These are phyloP conservation scores for Alouatta palliata DNA, from an alignment of 2,113 vertebrate genomes.

Conservation along the genomic window DNA sequence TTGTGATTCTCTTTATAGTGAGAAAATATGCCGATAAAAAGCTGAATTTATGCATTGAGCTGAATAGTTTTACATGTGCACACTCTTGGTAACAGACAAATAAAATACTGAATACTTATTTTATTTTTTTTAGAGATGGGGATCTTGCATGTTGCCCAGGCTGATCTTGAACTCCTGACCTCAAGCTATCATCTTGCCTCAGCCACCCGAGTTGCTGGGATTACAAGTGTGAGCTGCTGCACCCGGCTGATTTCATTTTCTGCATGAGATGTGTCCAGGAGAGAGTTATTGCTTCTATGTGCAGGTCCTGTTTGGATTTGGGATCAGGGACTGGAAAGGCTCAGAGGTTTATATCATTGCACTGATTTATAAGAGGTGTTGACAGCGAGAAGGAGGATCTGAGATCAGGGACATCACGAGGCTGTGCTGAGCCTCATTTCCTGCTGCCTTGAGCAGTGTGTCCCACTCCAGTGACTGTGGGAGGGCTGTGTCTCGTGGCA, in stretches of 20 bases:
- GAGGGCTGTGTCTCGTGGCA: not conserved
- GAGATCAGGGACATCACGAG: fast-evolving
- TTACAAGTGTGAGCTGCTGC: not conserved
- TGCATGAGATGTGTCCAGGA: not conserved
- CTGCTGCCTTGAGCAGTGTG: not conserved
- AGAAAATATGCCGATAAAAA: not conserved
- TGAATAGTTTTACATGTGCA: not conserved
- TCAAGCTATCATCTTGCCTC: not conserved
- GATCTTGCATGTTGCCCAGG: too few relatives aligned
- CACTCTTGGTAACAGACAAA: not conserved
- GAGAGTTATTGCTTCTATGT: not conserved
- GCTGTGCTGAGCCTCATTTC: not conserved
- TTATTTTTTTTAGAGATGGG: too few relatives aligned
- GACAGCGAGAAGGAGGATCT: not conserved
- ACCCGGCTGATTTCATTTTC: not conserved
- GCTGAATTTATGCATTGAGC: not conserved
- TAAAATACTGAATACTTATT: not conserved
- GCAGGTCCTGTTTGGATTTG: not conserved
- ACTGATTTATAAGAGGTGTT: not conserved
- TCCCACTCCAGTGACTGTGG: not conserved
- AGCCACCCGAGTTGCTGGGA: not conserved
- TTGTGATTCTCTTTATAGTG: not conserved
- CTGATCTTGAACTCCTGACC: not conserved
- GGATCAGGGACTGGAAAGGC: not conserved
- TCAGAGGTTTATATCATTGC: not conserved